phyloP scores from a whole-genome alignment of 1,140 invertebrate species.

The Drosophila orosa region DNA sequence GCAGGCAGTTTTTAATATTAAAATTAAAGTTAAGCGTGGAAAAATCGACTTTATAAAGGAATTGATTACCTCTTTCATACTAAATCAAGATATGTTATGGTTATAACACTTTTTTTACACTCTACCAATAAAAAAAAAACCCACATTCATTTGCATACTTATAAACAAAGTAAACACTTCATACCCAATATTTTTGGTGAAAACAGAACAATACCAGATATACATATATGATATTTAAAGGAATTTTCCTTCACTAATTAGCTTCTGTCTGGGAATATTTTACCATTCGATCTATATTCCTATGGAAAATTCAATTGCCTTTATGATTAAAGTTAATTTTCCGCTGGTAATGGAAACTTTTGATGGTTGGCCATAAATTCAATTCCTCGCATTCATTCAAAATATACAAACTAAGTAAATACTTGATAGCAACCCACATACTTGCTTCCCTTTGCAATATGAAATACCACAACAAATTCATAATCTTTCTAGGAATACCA shows the following conservation, averaged over 20 bases:
- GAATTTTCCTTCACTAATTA: neutral
- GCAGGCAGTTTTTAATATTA: neutral
- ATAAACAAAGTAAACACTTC: slow-evolving; percentile 15
- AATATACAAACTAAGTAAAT: slow-evolving; percentile 31
- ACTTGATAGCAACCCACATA: slow-evolving; percentile 17
- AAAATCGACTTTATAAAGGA: neutral
- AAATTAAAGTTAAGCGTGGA: neutral
- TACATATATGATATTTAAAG: neutral
- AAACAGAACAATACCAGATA: neutral
- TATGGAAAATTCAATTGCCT: neutral
- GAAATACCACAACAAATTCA: slow-evolving; percentile 17
- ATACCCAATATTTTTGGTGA: neutral
- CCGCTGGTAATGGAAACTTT: slow-evolving; percentile 17
- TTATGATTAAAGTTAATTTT: slow-evolving; percentile 19
- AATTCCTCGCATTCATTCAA: slow-evolving; percentile 14
- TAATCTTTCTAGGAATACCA: slow-evolving; percentile 29
- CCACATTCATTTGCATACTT: slow-evolving; percentile 8
- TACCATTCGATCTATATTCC: neutral
- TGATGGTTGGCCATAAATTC: slow-evolving; percentile 24
- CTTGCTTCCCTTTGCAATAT: neutral
- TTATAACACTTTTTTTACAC: slow-evolving; percentile 4
- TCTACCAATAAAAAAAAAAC: neutral
- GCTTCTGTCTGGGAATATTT: neutral
- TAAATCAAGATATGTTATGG: neutral
- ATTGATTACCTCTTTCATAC: neutral